phyloP scores from a whole-genome alignment of 2,797 vertebrate genomes.

The Numenius phaeopus region DNA sequence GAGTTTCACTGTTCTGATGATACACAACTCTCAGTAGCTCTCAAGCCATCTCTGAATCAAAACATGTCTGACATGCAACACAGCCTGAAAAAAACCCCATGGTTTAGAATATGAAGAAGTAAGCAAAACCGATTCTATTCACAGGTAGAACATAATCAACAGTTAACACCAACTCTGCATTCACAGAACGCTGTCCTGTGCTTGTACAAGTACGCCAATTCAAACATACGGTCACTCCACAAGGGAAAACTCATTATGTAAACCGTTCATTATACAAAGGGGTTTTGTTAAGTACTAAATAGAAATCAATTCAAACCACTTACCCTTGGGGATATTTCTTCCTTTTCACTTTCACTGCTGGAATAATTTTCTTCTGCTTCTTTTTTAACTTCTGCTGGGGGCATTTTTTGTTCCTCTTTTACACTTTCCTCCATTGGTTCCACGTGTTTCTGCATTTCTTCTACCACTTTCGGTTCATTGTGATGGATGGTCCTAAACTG shows the following conservation, averaged over 20 bases:
- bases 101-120: neutral
- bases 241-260: neutral
- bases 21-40: neutral
- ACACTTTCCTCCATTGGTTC: constrained; percentile 80
- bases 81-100: neutral
- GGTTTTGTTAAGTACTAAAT: neutral
- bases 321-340: constrained; percentile 84
- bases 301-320: constrained; percentile 46
- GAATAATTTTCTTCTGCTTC: constrained; percentile 84
- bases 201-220: neutral
- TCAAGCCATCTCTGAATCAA: neutral
- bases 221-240: neutral
- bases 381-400: constrained; percentile 77
- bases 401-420: constrained; percentile 79
- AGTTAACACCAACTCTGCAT: neutral
- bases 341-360: constrained; percentile 89
- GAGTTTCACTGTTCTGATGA: neutral
- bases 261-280: neutral
- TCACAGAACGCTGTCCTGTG: neutral
- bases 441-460: constrained; percentile 74
- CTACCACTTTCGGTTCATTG: constrained; percentile 89
- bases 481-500: constrained; percentile 97
- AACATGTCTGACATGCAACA: neutral
- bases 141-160: neutral
- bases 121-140: neutral